Conservation (phyloP, 2,797 vertebrate species). For the Poecilia velifera region DNA sequence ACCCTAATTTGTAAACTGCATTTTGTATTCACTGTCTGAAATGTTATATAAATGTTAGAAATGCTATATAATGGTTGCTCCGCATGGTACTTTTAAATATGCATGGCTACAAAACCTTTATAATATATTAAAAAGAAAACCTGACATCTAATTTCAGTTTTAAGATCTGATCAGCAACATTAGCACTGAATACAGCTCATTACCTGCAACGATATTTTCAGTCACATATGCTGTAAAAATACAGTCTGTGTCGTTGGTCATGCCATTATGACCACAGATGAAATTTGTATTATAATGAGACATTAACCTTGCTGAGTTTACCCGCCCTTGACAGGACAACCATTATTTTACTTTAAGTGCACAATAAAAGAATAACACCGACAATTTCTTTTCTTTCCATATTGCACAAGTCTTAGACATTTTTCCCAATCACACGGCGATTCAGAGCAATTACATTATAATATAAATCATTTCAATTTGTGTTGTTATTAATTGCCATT, state of each 20-base stretch:
- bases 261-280: slow-evolving; percentile 6
- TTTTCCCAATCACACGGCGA: not conserved
- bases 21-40: not conserved
- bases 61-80: not conserved
- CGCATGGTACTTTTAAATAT: not conserved
- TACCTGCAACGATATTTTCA: slow-evolving; percentile 26
- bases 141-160: not conserved
- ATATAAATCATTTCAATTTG: not conserved
- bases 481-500: slow-evolving; percentile 13
- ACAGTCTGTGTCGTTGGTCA: slow-evolving; percentile 19
- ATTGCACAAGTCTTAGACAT: slow-evolving; percentile 13
- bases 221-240: slow-evolving; percentile 28
- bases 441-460: slow-evolving; percentile 10
- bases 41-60: not conserved
- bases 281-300: slow-evolving; percentile 35
- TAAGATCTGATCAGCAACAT: slow-evolving; percentile 17
- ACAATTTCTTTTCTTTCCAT: slow-evolving; percentile 8
- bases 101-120: not conserved
- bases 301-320: slow-evolving; percentile 33
- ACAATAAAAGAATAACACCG: slow-evolving; percentile 13
- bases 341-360: slow-evolving; percentile 3
- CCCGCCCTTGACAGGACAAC: slow-evolving; percentile 26
- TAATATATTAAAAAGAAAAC: not conserved
- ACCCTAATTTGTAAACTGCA: not conserved
- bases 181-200: slow-evolving; percentile 33